Evolutionary conservation across 2,797 vertebrate genomes (phyloP), one percentile per base, ranked within the genome.

Genomic region (Chloroceryle amazona): DNA sequence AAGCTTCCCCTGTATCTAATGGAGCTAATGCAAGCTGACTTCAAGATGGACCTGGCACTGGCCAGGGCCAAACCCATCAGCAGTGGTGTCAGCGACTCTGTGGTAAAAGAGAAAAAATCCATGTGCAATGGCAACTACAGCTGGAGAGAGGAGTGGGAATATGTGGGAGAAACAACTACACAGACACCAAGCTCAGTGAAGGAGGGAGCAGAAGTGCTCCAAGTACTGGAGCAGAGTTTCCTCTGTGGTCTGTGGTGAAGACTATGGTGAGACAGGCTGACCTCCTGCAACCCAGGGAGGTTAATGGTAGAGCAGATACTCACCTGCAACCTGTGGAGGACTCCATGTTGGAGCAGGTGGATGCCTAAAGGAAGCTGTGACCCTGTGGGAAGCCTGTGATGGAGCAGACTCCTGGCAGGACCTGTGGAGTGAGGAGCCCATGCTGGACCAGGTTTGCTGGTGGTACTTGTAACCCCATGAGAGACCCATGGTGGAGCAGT

Each of bases 241-340:
- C 20, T n/a, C 5, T 22, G 33, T 19, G 81, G 70, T n/a, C 29
- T 0, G 0, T 28, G 28, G 17, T 28, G 57, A 39, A 7, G 1
- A 1, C 22, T 13, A 3, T 1, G 52, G 46, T 57, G n/a, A 51
- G 58, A 55, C 46, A 55, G 39, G 25, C 41, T 75, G 41, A 75
- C 31, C 44, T 11, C 8, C 26, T 10, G 20, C 33, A 60, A 54
- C 41, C n/a, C 23, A 16, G 5, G 41, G 13, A 42, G 19, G 13
- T 44, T 63, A 29, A 22, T 22, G 20, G 20, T 44, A 54, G 41
- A 35, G 31, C 41, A 33, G 52, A 57, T 74, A 62, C 3, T 18
- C 37, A 26, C 51, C 39, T 21, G 41, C 31, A 16, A 31, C 23
- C 70, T 3, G 1, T 2, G 54, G 41, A 29, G 33, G 23, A 33